These are phyloP conservation scores for Agapornis canus DNA, from an alignment of 2,797 vertebrate species.

Conservation along the genomic window DNA sequence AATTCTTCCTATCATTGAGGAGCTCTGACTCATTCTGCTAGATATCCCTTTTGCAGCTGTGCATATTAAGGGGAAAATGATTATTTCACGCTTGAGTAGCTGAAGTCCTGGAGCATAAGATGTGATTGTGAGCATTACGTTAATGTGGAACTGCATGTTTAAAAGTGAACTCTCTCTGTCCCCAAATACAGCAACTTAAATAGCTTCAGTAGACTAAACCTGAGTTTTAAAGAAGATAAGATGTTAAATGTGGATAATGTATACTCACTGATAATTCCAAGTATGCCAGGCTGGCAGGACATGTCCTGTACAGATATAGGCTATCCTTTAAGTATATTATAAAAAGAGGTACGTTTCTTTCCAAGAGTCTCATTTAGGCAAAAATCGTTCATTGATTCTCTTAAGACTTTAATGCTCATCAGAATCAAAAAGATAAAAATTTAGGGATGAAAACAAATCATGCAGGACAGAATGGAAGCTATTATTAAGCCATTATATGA, in stretches of 20 bases:
- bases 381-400: neutral
- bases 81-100: conserved; percentile 17
- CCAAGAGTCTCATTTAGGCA: neutral
- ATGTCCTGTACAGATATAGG: neutral
- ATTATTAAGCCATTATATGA: neutral
- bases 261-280: neutral
- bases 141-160: neutral
- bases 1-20: neutral
- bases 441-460: neutral
- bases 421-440: neutral
- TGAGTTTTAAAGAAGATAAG: neutral
- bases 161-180: neutral
- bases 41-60: neutral
- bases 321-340: neutral
- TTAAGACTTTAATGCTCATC: neutral
- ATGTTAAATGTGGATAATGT: neutral
- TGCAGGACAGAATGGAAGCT: neutral
- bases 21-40: neutral
- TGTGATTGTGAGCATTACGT: neutral
- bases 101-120: neutral
- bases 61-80: neutral
- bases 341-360: neutral
- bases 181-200: neutral
- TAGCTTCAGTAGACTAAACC: neutral
- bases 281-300: neutral